Conservation (phyloP, 2,888 invertebrate species). For the Apamea sordens region DNA sequence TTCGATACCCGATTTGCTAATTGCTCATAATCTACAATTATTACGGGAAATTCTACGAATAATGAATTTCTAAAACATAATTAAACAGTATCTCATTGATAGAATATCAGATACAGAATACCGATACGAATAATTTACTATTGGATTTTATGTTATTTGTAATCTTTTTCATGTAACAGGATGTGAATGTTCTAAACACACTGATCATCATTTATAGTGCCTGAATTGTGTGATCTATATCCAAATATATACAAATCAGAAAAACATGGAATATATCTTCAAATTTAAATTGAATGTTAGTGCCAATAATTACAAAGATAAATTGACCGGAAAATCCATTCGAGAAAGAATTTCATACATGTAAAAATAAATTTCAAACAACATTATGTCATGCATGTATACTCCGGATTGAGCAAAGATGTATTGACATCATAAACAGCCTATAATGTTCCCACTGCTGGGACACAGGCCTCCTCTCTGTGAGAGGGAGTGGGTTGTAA, state of each 20-base stretch:
- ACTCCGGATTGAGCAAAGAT: no score
- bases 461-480: no score
- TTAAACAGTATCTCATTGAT: neutral
- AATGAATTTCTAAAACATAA: neutral
- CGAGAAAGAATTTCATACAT: neutral
- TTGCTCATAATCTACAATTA: neutral
- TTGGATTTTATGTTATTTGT: constrained; percentile 8
- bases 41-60: neutral
- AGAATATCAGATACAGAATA: neutral
- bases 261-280: no score
- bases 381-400: neutral
- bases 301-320: no score
- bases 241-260: neutral
- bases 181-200: constrained; percentile 9
- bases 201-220: no score
- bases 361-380: neutral
- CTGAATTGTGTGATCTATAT: neutral
- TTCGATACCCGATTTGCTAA: neutral
- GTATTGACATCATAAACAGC: no score
- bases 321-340: no score
- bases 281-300: neutral
- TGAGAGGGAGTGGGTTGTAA: no score
- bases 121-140: neutral
- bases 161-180: neutral
- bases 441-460: no score